Percentiles rank a stretch among this genome's conserved stretches.
These are phyloP conservation scores for Solenodon paradoxus DNA, from an alignment of 2,113 vertebrate species.

Conservation along the genomic window DNA sequence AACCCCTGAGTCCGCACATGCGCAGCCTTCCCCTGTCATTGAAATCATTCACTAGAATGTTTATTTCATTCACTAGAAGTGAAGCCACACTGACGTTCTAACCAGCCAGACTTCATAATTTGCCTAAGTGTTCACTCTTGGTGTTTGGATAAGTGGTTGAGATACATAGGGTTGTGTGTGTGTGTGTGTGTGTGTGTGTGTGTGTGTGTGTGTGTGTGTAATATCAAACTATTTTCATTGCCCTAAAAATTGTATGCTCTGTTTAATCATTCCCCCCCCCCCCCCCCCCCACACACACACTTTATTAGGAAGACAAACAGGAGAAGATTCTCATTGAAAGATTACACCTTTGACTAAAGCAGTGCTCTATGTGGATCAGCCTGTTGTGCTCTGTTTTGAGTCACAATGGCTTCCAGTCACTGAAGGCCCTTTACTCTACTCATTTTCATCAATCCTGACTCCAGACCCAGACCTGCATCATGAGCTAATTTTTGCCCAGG, in stretches of 20 bases:
- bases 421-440: not conserved
- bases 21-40: no score
- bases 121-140: not conserved
- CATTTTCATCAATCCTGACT: not conserved
- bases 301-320: not conserved
- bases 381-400: not conserved
- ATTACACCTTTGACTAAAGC: no score
- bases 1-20: no score
- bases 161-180: no score
- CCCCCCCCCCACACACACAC: no score
- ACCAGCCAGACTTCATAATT: not conserved
- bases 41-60: not conserved
- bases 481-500: not conserved
- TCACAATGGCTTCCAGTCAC: not conserved
- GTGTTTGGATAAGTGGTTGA: not conserved
- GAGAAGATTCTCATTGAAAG: not conserved
- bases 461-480: not conserved
- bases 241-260: not conserved
- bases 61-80: not conserved
- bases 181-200: no score
- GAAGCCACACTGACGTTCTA: not conserved
- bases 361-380: rapidly evolving
- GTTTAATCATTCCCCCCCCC: not conserved
- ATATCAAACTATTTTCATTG: not conserved
- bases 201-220: no score